Base-by-base conservation (phyloP, 2,888 invertebrate species). In the Cantharis rustica region DNA sequence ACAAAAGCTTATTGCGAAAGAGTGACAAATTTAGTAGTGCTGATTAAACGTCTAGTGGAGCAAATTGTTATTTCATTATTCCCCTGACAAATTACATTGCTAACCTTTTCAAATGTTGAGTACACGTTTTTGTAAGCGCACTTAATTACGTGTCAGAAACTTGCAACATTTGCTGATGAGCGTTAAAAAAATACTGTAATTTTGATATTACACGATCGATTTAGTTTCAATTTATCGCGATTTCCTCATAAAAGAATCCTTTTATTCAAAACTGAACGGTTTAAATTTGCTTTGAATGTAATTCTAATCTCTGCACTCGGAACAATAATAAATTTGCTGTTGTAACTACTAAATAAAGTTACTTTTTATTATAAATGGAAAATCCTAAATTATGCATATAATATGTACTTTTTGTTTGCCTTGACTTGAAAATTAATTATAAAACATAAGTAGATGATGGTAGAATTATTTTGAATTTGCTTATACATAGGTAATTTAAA, bases 21-120 rank as follows among this genome's bases (percentile, higher is more conserved):
- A 66, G 64, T 66, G 64, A 66, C 64, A 66, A 66, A 66, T 66
- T 66, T 66, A 66, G 13, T 16, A 66, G 64, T 66, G 20, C 64
- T 66, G 64, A 66, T 66, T 66, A 66, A 66, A 66, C 23, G 64
- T 66, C 64, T 66, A 66, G 64, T 66, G 20, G 20, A 20, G 64
- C 20, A 66, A 17, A 66, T 66, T 66, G 17, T 66, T 66, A 23
- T 66, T 66, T 66, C 64, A 66, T 66, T 66, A 66, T 66, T 66
- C 23, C 47, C 17, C 64, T 66, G 64, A 16, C 64, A 66, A 66
- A 66, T 66, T 66, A 66, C 64, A 66, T 66, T 20, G 64, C 23
- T 66, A 66, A 66, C 64, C 64, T 66, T 66, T 66, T 16, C 20
- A 66, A 66, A 66, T 66, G 64, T 66, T n/a, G 64, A 66, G 64